A percentile compares a stretch with the other conserved stretches of the same genome.
These are phyloP conservation scores for Magallana angulata DNA, from an alignment of 1,140 invertebrate genomes.

Conservation along the genomic window DNA sequence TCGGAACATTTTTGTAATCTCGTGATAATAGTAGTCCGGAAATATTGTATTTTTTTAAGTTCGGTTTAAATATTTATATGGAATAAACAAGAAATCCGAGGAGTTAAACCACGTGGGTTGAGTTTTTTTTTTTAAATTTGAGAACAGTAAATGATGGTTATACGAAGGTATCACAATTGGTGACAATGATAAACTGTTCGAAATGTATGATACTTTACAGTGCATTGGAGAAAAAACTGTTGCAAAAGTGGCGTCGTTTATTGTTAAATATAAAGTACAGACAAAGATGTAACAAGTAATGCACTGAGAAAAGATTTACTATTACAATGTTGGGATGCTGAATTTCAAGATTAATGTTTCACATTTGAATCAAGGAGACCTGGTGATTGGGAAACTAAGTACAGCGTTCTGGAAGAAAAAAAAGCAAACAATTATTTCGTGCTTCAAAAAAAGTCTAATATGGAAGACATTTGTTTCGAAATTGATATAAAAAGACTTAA, in stretches of 20 bases:
- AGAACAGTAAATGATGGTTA: too few species aligned
- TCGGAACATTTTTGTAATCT: too few species aligned
- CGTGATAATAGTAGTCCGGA: too few species aligned
- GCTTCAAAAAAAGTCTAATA: conserved; percentile 42
- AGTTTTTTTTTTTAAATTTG: too few species aligned
- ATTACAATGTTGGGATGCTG: conserved; percentile 37
- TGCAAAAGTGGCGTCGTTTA: conserved; percentile 43
- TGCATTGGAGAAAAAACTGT: background rate
- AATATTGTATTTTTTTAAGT: too few species aligned
- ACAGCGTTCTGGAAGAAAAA: background rate
- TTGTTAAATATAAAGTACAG: conserved; percentile 42
- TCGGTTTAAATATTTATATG: too few species aligned
- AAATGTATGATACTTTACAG: too few species aligned
- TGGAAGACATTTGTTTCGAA: conserved; percentile 52
- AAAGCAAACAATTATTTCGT: conserved; percentile 49
- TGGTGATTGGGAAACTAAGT: conserved; percentile 17
- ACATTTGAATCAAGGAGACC: background rate
- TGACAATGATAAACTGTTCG: background rate
- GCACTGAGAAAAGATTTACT: conserved; percentile 45
- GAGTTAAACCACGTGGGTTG: too few species aligned
- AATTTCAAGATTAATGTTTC: conserved; percentile 42
- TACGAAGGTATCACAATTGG: background rate
- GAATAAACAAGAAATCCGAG: too few species aligned
- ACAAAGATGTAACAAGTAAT: conserved; percentile 42
- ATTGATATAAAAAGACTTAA: conserved; percentile 32